phyloP scores from a whole-genome alignment of 2,113 vertebrate genomes.

The Hippocampus barbouri region DNA sequence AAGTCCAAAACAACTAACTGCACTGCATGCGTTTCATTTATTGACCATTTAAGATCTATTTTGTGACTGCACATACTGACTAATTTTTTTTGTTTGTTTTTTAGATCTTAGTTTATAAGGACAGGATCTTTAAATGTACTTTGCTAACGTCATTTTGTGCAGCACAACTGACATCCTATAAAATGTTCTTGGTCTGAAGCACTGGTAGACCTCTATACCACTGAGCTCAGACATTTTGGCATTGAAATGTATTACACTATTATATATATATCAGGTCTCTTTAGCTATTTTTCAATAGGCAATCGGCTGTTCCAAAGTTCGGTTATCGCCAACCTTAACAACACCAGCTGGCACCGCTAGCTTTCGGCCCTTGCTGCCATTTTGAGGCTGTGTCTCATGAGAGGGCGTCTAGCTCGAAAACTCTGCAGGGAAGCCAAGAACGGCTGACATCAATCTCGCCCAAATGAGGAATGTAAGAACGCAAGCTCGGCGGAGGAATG shows the following conservation, averaged over 20 bases:
- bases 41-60: too few species aligned
- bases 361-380: slow-evolving; percentile 24
- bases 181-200: too few species aligned
- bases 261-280: slow-evolving; percentile 11
- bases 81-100: too few species aligned
- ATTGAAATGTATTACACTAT: neutral
- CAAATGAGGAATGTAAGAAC: slow-evolving; percentile 23
- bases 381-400: slow-evolving; percentile 28
- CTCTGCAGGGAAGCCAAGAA: slow-evolving; percentile 27
- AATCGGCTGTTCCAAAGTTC: slow-evolving; percentile 7
- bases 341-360: slow-evolving; percentile 12
- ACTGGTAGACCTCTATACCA: too few species aligned
- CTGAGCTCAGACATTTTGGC: too few species aligned
- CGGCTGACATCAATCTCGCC: slow-evolving; percentile 27
- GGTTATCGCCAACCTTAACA: neutral
- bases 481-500: slow-evolving; percentile 26
- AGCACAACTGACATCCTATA: too few species aligned
- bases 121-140: too few species aligned
- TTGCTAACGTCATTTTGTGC: too few species aligned
- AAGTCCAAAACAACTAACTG: too few species aligned
- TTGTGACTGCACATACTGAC: too few species aligned
- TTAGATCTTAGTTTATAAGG: too few species aligned
- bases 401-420: slow-evolving; percentile 19
- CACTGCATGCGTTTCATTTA: too few species aligned
- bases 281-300: slow-evolving; percentile 18